Conservation (phyloP, 2,797 vertebrate genomes). For the Chromis chromis region DNA sequence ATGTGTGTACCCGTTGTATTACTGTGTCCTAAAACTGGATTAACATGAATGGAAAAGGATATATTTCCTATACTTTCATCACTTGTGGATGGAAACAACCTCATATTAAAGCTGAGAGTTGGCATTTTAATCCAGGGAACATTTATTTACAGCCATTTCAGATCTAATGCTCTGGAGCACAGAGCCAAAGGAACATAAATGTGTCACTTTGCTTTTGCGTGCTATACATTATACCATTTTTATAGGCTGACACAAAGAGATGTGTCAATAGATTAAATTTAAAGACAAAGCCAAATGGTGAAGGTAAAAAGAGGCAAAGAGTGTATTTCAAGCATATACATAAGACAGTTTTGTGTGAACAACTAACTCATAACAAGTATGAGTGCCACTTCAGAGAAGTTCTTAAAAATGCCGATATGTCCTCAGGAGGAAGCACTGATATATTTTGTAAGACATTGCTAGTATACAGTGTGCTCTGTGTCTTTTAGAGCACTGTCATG, state of each 20-base stretch:
- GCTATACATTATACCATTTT: neutral
- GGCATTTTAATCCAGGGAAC: neutral
- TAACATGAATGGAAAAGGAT: neutral
- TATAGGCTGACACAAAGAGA: neutral
- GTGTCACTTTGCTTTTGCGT: neutral
- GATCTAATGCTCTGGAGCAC: too few species aligned
- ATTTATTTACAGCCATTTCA: neutral
- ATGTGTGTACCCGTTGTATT: neutral
- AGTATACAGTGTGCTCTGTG: neutral
- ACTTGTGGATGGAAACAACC: neutral
- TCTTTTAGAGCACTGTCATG: conserved; percentile 22
- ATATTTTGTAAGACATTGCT: neutral
- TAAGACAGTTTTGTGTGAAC: neutral
- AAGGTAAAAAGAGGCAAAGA: neutral
- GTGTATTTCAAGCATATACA: neutral
- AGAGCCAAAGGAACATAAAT: conserved; percentile 3
- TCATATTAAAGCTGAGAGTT: neutral
- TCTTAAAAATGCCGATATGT: neutral
- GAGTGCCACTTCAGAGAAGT: neutral
- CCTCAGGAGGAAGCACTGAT: neutral
- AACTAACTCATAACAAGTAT: too few species aligned
- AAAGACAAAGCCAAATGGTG: neutral
- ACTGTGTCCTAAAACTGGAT: neutral
- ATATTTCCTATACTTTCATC: neutral
- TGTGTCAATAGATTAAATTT: neutral